These are phyloP conservation scores for Trachymyrmex septentrionalis DNA, from an alignment of 1,140 invertebrate species.

Conservation along the genomic window DNA sequence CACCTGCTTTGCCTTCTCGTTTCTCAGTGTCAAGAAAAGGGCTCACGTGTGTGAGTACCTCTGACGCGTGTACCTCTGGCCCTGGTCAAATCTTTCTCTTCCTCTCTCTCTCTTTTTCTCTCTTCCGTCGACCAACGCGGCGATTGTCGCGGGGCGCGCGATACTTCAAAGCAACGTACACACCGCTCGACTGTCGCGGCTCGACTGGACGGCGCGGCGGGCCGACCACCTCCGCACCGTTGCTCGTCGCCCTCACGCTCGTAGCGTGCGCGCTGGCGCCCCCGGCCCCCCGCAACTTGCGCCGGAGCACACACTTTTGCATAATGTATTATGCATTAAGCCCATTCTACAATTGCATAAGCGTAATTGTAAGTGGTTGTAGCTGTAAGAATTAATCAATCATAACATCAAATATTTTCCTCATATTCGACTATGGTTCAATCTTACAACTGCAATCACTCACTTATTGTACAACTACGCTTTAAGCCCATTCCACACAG, in stretches of 20 bases:
- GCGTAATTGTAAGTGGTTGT: no score
- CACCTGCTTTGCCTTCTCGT: background rate
- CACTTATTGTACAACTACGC: no score
- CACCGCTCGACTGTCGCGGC: slow-evolving; percentile 81
- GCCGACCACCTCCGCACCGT: slow-evolving; percentile 75
- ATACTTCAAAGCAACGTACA: slow-evolving; percentile 56
- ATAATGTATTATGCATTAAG: no score
- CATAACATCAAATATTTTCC: no score
- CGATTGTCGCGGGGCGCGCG: background rate
- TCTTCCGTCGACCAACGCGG: background rate
- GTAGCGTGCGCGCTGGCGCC: slow-evolving; percentile 69
- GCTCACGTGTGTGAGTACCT: slow-evolving; percentile 9
- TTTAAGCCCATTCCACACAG: no score
- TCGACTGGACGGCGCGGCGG: slow-evolving; percentile 75
- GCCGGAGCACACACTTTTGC: no score
- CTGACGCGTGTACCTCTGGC: background rate
- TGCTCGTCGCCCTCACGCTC: slow-evolving; percentile 74
- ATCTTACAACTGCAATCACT: no score
- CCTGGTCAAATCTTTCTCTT: background rate
- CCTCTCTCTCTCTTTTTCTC: background rate
- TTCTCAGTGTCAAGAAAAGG: background rate
- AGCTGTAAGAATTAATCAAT: no score
- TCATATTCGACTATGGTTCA: no score
- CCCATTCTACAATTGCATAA: no score
- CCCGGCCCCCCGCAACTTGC: background rate